Base-by-base conservation (phyloP, 2,888 invertebrate species). In the Aproaerema taeniolella region DNA sequence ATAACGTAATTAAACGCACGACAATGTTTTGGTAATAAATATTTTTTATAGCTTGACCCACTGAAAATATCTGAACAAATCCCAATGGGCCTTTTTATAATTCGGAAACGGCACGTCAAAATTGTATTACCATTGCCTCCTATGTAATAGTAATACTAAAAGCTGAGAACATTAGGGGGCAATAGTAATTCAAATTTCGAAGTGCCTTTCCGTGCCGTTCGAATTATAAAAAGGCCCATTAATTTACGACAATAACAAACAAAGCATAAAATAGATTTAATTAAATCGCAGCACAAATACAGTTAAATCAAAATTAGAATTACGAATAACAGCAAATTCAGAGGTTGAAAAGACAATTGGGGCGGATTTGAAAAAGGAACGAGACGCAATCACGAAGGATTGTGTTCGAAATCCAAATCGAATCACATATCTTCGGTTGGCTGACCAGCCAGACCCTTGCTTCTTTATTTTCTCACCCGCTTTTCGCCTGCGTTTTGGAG, bases 301-400 rank as follows among this genome's bases (percentile, higher is more conserved):
- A 42, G 29, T 40, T 36, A 45, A 43, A 42, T 31, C 38, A 40
- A 44, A 37, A 34, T 25, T 33, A 16, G 31, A 20, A 40, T 38
- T 42, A 31, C 7, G 37, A 39, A n/a, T n/a, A n/a, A n/a, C n/a
- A n/a, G n/a, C n/a, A n/a, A n/a, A n/a, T n/a, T n/a, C n/a, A 54
- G 17, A 8, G 13, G 16, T 29, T 37, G 20, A 37, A 37, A 6
- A 13, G 15, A 62, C 58, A 49, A 61, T 61, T 50, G 20, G 14
- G 24, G 49, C 50, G 58, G 59, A 67, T 68, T 72, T 60, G 61
- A 67, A 72, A 76, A 67, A 62, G 54, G 67, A 68, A 75, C 65
- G 60, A 57, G 52, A 53, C 49, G 67, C 67, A 76, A 78, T 77
- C 68, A 68, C 63, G 53, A 58, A 59, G 68, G 68, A 73, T 75